Evolutionary conservation across 2,113 vertebrate genomes (phyloP).

Genomic region (Cottus gobio): DNA sequence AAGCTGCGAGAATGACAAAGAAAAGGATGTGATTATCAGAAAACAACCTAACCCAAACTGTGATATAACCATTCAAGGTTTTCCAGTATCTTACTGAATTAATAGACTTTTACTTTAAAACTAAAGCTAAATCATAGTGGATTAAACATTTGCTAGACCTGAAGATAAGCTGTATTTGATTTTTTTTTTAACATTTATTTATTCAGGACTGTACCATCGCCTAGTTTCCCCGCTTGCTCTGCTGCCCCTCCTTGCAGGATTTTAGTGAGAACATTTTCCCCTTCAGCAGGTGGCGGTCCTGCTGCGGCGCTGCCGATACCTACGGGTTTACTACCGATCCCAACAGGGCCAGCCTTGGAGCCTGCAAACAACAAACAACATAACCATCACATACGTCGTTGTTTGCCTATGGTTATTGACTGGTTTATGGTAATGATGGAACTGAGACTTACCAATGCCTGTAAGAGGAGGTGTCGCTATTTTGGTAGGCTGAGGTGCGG

Average conservation of each 20-base stretch:
- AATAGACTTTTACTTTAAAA: neutral
- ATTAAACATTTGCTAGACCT: neutral
- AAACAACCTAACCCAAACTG: neutral
- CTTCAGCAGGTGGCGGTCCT: slow-evolving; percentile 86
- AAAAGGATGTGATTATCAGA: slow-evolving; percentile 37
- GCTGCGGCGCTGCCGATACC: slow-evolving; percentile 80
- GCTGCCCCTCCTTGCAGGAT: slow-evolving; percentile 95
- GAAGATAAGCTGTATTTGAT: neutral
- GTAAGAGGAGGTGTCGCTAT: slow-evolving; percentile 83
- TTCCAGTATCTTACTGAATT: neutral
- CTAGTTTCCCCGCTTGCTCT: slow-evolving; percentile 98
- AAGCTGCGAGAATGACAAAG: slow-evolving; percentile 80
- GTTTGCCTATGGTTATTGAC: neutral
- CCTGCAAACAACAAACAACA: slow-evolving; percentile 78
- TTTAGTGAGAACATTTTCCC: slow-evolving; percentile 94
- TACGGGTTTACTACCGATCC: slow-evolving; percentile 83
- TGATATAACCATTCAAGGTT: neutral
- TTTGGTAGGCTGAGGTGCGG: slow-evolving; percentile 85
- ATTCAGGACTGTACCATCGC: slow-evolving; percentile 87
- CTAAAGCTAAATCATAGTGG: neutral
- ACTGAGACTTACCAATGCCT: slow-evolving; percentile 86
- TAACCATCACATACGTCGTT: neutral
- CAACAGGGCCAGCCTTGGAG: slow-evolving; percentile 84
- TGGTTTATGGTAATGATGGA: neutral
- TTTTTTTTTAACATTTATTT: slow-evolving; percentile 1